These are phyloP conservation scores for Ridgeia piscesae DNA, from an alignment of 1,140 invertebrate genomes.

Conservation along the genomic window DNA sequence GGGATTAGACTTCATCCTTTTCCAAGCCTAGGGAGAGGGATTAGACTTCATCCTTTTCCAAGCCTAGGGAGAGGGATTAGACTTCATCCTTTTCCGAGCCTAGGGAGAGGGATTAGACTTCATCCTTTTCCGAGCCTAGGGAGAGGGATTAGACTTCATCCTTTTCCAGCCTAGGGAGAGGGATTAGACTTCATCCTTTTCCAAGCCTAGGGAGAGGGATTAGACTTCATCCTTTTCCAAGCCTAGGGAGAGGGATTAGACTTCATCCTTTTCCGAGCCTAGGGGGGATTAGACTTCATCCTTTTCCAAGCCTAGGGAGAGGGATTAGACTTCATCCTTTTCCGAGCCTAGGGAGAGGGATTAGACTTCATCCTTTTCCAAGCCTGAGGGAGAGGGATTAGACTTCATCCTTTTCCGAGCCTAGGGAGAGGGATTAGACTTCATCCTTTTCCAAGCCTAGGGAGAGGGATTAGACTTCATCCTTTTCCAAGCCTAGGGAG, in stretches of 20 bases:
- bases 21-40: neutral
- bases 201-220: no score
- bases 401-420: slow-evolving; percentile 37
- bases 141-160: no score
- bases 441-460: neutral
- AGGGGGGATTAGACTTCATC: no score
- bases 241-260: neutral
- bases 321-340: slow-evolving; percentile 33
- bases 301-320: neutral
- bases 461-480: slow-evolving; percentile 25
- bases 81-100: neutral
- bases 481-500: slow-evolving; percentile 12
- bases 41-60: slow-evolving; percentile 36
- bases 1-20: neutral
- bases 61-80: no score
- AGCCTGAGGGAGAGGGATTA: neutral
- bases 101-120: slow-evolving; percentile 2
- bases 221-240: neutral
- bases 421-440: no score
- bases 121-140: no score
- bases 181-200: slow-evolving; percentile 34
- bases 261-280: no score
- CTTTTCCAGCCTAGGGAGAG: neutral
- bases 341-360: no score
- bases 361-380: neutral